A percentile compares a stretch with the other conserved stretches of the same genome.
Evolutionary conservation across 2,888 invertebrate species (phyloP).

Genomic region (Caenorhabditis zanzibari): DNA sequence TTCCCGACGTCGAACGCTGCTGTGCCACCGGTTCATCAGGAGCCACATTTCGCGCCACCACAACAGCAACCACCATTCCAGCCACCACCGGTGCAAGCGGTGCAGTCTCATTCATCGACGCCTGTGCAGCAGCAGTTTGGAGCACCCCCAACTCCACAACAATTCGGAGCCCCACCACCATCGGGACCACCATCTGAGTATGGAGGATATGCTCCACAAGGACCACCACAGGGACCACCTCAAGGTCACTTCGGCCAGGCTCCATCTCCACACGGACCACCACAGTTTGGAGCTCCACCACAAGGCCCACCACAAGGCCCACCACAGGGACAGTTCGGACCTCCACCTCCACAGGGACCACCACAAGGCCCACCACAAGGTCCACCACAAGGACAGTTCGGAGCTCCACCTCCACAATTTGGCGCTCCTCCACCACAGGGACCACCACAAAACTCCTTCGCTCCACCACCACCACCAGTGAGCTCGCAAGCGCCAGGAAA

Average conservation of each 20-base stretch:
- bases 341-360: slow-evolving; percentile 48
- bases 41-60: slow-evolving; percentile 27
- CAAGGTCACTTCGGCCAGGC: slow-evolving; percentile 1
- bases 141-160: slow-evolving; percentile 44
- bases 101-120: slow-evolving; percentile 55
- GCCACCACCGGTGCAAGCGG: slow-evolving; percentile 4
- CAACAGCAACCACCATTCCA: slow-evolving; percentile 36
- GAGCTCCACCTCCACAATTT: slow-evolving; percentile 39
- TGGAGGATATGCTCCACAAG: slow-evolving; percentile 43
- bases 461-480: slow-evolving; percentile 26
- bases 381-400: slow-evolving; percentile 12
- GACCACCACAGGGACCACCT: slow-evolving; percentile 39
- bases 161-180: slow-evolving; percentile 59
- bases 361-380: slow-evolving; percentile 43
- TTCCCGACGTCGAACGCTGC: slow-evolving; percentile 72
- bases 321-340: slow-evolving; percentile 49
- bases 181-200: slow-evolving; percentile 49
- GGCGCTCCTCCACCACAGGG: slow-evolving; percentile 53
- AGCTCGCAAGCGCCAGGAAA: slow-evolving; percentile 46
- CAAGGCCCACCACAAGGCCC: slow-evolving; percentile 47
- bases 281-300: slow-evolving; percentile 33
- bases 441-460: slow-evolving; percentile 21
- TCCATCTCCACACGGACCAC: slow-evolving; percentile 30
- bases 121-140: slow-evolving; percentile 49
- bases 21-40: slow-evolving; percentile 53